Base-by-base conservation (phyloP, 53 echinoderm and acorn worm genomes). In the Holothuria scabra region DNA sequence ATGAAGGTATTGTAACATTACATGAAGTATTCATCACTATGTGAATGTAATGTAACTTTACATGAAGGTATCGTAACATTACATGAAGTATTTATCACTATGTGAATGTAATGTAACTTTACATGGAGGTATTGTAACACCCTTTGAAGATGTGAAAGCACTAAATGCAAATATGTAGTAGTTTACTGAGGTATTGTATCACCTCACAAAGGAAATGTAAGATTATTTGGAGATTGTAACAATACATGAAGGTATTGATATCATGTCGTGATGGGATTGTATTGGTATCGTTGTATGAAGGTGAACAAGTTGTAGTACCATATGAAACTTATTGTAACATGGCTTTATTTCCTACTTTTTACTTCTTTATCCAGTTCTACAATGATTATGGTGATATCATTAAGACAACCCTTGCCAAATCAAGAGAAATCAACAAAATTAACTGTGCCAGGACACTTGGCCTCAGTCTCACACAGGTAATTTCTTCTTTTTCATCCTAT, bases 381-480 rank as follows among this genome's bases (percentile, higher is more conserved):
- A 97, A 97, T 61, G 97, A 97, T 79, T 97, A 94, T 56, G 99
- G 97, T 56, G 99, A 99, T 60, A 99, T 99, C 88, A 99, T 99
- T 74, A 99, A 99, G 84, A 92, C 94, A 89, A 99, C 99, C 4
- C 67, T 99, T 28, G 99, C 99, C 83, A 99, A 99, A 69, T 90
- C 99, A 0, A 87, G 99, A 30, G 99, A 99, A 78, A 95, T 91
- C 76, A 99, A 99, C 88, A 99, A 99, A 80, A 94, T 99, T 32
- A 92, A 87, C 84, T 99, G 99, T 88, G 99, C 99, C 22, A 86
- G 91, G 28, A 99, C 99, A 26, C 88, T 99, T 52, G 99, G 99
- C 13, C 93, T 94, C 46, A 99, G 99, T 85, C 86, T 99, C 3
- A 91, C 94, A 4, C 99, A 95, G 99, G 94, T 94, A 66, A 80